Evolutionary conservation across 1,140 invertebrate genomes (phyloP).

Genomic region (Pachypeltis micranthus): DNA sequence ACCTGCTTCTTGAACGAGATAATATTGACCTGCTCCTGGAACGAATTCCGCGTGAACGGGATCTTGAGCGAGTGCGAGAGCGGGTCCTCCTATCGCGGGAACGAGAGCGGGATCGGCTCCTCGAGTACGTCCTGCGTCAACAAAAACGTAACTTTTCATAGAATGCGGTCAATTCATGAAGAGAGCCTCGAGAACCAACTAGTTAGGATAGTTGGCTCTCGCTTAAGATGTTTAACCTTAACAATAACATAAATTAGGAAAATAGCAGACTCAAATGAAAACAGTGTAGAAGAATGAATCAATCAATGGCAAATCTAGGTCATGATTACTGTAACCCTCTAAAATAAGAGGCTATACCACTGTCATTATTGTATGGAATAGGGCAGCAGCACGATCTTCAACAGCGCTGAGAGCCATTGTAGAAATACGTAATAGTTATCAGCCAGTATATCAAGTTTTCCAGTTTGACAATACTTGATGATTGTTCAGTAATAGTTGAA

Average conservation of each 20-base stretch:
- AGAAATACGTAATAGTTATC: no score
- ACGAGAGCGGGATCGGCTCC: constrained; percentile 24
- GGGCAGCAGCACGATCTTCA: no score
- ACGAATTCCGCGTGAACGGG: constrained; percentile 18
- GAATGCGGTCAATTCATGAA: no score
- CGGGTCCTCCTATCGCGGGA: constrained; percentile 24
- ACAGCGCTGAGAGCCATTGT: no score
- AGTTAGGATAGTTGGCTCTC: constrained; percentile 7
- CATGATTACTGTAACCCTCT: not conserved
- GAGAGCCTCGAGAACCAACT: not conserved
- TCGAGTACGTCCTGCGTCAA: constrained; percentile 20
- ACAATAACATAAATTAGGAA: constrained; percentile 10
- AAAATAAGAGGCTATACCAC: no score
- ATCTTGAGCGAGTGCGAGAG: constrained; percentile 23
- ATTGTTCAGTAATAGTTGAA: no score
- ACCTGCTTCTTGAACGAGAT: constrained; percentile 16
- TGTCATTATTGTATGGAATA: no score
- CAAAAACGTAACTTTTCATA: constrained; percentile 9
- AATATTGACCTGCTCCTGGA: constrained; percentile 25
- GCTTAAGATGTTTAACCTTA: constrained; percentile 12
- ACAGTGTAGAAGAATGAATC: not conserved
- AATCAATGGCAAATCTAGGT: not conserved
- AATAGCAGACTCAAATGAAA: constrained; percentile 2
- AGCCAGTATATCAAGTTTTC: no score
- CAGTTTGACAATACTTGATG: no score